Evolutionary conservation across 2,113 vertebrate genomes (phyloP), one percentile per base, ranked within the genome.

Genomic region (Pygathrix nemaeus): DNA sequence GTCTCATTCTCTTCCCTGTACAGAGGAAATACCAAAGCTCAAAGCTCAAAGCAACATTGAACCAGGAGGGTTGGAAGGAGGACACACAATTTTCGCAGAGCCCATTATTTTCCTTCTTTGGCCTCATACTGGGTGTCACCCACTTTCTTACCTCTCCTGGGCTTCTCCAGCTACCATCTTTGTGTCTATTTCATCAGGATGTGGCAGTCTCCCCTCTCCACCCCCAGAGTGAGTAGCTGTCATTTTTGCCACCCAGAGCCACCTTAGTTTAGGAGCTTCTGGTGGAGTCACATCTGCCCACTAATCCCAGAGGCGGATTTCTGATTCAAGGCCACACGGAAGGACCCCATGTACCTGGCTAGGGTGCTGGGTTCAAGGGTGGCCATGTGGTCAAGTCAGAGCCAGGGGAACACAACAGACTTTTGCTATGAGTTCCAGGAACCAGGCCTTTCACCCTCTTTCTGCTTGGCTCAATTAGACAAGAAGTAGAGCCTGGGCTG

Each of bases 151-250:
- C 5, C 38, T 23, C 16, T 59, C 32, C 5, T 11, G 25, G 8
- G 1, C 27, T 81, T 90, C 38, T 93, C 55, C 40, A 75, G 38
- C 35, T 8, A 5, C n/a, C 16, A 4, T 76, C 72, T 72, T 9
- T 57, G 35, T 9, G 1, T 93, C 57, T 14, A 1, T 73, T 40
- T n/a, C 18, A 4, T 21, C 55, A 32, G 50, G 48, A 50, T 30
- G 8, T 11, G 21, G 0, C 0, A 0, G 10, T 84, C 32, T 52
- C 14, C 35, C 40, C 64, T 8, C 11, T 17, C 38, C 18, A 9
- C 18, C 21, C 20, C 32, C 8, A 48, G 27, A n/a, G 10, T 21
- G 55, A 48, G 57, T 8, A 20, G 12, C 30, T 86, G 14, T 79
- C 57, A 38, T 45, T 78, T 66, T 7, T 11, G n/a, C 40, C 27